Evolutionary conservation across 2,113 vertebrate species (phyloP), one percentile per base, ranked within the genome.

Genomic region (Brachyhypopomus gauderio): DNA sequence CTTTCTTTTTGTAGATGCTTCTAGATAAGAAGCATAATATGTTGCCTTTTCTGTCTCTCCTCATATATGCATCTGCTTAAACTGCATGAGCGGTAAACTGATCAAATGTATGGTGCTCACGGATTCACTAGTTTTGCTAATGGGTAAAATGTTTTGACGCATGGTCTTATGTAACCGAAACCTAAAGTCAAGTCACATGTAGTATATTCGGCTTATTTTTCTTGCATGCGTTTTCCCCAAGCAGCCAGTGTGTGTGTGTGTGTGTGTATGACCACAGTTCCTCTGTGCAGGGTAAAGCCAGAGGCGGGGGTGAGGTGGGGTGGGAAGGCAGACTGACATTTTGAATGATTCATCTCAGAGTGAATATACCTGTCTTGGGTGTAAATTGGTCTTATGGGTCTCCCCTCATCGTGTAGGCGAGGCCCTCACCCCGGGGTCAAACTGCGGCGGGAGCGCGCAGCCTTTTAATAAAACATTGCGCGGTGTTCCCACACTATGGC

Each of bases 391-490:
- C 86, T 78, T 84, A 74, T 77, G 79, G 79, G 86, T 76, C 81
- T 75, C 67, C 23, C 75, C 78, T 69, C 74, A 79, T 83, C 75
- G 70, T 84, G 84, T 80, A 85, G 76, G 79, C 73, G 62, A 67
- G 67, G 20, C 45, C 77, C 77, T 83, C 63, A 74, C 75, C 79
- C 82, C 38, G 34, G 71, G 84, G 82, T 85, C 84, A 85, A 85
- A 72, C 20, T 52, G 66, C 48, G 75, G 84, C 77, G 52, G 74
- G 62, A 82, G 84, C 82, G 30, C 59, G 70, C 38, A 75, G 79
- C 72, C 75, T 84, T 84, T 87, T 85, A 87, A 87, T 87, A 87
- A 87, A 87, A 87, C 86, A 87, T 84, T 63, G 60, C 7, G 20
- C 78, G 59, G 55, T 55, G 72, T 75, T 82, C 81, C 64, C 77